Evolutionary conservation across 2,797 vertebrate genomes (phyloP).

Genomic region (Tinamus major): DNA sequence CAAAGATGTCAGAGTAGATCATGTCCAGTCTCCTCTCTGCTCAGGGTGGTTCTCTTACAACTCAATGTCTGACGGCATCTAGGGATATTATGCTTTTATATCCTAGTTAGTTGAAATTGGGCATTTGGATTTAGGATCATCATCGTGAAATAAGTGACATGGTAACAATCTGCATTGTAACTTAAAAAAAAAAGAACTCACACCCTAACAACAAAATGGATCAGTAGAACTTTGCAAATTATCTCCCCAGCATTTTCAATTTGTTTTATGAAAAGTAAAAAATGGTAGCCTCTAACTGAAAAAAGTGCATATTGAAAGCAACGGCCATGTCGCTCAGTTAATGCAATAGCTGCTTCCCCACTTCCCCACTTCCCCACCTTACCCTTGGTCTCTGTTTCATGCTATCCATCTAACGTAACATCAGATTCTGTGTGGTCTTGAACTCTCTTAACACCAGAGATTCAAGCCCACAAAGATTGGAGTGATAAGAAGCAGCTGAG

Average conservation of each 20-base stretch:
- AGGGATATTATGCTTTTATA: conserved; percentile 61
- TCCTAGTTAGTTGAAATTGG: conserved; percentile 2
- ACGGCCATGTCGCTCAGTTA: background rate
- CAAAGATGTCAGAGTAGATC: background rate
- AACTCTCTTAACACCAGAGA: conserved; percentile 12
- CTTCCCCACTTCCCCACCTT: too few species aligned
- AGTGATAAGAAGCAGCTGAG: background rate
- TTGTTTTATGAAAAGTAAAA: background rate
- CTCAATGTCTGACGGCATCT: conserved; percentile 43
- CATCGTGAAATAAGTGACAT: background rate
- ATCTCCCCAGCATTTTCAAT: background rate
- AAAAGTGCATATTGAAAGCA: background rate
- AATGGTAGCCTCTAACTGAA: background rate
- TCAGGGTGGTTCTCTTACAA: conserved; percentile 28
- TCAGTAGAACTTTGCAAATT: background rate
- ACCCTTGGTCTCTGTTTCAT: background rate
- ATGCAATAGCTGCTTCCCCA: background rate
- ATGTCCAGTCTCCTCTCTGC: background rate
- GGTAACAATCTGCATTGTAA: background rate
- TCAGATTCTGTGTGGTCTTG: conserved; percentile 52
- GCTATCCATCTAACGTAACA: background rate
- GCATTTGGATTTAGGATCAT: background rate
- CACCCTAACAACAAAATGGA: rapidly evolving
- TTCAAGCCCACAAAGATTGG: background rate
- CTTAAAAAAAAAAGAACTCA: background rate